Percentiles rank a stretch among this genome's conserved stretches.
Conservation (phyloP, 2,113 vertebrate genomes). For the Callithrix jacchus region DNA sequence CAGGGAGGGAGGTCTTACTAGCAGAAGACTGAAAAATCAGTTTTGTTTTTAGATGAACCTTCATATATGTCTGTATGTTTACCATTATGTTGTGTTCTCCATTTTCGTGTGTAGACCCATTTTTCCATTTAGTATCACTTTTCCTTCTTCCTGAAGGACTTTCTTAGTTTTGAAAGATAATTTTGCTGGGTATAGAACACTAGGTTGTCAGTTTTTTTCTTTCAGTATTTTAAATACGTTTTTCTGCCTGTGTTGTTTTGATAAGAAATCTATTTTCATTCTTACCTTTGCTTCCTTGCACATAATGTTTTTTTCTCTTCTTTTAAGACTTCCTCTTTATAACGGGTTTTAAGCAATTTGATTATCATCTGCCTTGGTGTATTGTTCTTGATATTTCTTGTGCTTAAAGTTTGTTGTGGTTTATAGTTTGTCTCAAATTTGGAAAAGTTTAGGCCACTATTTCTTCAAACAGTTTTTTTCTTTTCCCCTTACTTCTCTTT, state of each 20-base stretch:
- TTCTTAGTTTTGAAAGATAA: neutral
- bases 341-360: neutral
- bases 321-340: neutral
- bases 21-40: neutral
- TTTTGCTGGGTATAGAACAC: neutral
- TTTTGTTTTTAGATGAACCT: neutral
- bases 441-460: neutral
- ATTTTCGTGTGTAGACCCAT: neutral
- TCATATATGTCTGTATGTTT: neutral
- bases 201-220: neutral
- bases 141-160: neutral
- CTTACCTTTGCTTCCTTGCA: neutral
- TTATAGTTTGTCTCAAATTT: neutral
- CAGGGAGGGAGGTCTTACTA: neutral
- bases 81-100: neutral
- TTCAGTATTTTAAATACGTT: neutral
- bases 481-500: neutral
- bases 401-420: neutral
- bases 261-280: neutral
- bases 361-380: neutral
- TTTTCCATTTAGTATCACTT: neutral
- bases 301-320: too few relatives aligned
- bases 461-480: neutral
- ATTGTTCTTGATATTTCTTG: neutral
- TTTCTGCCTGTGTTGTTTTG: neutral